Base-by-base conservation (phyloP, 1,140 invertebrate genomes). In the Cryptotermes secundus region DNA sequence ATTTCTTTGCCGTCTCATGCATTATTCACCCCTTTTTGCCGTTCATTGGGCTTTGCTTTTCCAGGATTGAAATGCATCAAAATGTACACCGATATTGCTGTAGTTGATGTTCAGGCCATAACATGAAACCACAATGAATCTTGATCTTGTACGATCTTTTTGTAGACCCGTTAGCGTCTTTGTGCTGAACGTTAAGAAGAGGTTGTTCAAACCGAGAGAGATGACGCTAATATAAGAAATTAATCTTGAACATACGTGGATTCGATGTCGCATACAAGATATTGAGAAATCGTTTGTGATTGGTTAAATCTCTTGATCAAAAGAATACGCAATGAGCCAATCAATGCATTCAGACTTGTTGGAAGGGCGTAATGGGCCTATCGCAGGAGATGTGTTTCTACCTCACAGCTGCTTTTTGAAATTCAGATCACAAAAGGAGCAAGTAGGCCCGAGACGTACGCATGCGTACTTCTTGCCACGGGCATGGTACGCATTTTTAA, bases 261-360 rank as follows among this genome's bases (percentile, higher is more conserved):
- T 7, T 10, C 59, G 59, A 10, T 16, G 59, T 31, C 31, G 59
- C 59, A 72, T 72, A 72, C 59, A 31, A 72, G 16, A 72, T 31
- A 38, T 38, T 38, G 59, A 6, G 59, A 72, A 72, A 72, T 31
- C 31, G 1, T 26, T 31, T 31, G 59, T 72, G 59, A 31, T 72
- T 72, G 59, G 59, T 72, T n/a, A 26, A 72, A n/a, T n/a, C 31
- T 72, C 59, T 36, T 81, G 34, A 81, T 81, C 22, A 81, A 81
- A 81, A 81, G 80, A 81, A 81, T 81, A 81, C 34, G 35, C 80
- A 81, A 81, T 81, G 80, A 81, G 26, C 80, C 80, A 81, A 81
- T 81, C 80, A 80, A 24, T 59, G 24, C 3, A 10, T 22, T 59
- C 6, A n/a, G 59, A 59, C 53, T 59, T 14, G 53, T 19, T 6